Evolutionary conservation across 2,888 invertebrate species (phyloP), one percentile per base, ranked within the genome.

Genomic region (Drosophila stalkeri): DNA sequence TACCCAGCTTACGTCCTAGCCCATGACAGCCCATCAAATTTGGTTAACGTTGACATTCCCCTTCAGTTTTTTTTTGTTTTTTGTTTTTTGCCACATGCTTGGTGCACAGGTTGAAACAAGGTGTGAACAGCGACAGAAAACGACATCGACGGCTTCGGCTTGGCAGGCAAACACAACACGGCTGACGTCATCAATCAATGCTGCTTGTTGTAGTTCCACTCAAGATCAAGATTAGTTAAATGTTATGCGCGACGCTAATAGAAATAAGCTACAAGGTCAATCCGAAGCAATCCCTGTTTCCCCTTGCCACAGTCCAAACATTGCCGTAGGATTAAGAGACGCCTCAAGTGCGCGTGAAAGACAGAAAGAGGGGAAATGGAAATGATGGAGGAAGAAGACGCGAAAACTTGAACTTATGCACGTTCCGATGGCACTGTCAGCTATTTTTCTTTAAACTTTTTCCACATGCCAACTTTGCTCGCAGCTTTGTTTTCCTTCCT

Each of bases 371-470:
- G 16, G 16, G 16, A 16, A 16, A 23, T 47, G 47, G 27, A 47
- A n/a, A 4, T 27, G 4, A 27, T 27, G 11, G 9, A 5, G 31
- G 49, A 49, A 41, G 41, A 39, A 8, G 31, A 31, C 59, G 39
- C 41, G 43, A 14, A 73, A 86, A 82, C 65, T 84, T 86, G 51
- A 76, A 84, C 81, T 86, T 82, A 76, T 67, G 75, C 81, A 81
- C 84, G 75, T 83, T 80, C 86, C 67, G 74, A 79, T 64, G 74
- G 72, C 82, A 71, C 76, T 78, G 81, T 83, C 89, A 81, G 86
- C 86, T 70, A 71, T 72, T 82, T 85, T 85, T 80, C 75, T 44
- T 51, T 49, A 33, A 85, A 80, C 78, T 84, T 88, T 72, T 73
- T 51, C 65, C 86, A 78, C 78, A 86, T 82, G 78, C 69, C 86